A percentile compares a stretch with the other conserved stretches of the same genome.
phyloP scores from a whole-genome alignment of 2,888 invertebrate species.

The Ochlodes sylvanus region DNA sequence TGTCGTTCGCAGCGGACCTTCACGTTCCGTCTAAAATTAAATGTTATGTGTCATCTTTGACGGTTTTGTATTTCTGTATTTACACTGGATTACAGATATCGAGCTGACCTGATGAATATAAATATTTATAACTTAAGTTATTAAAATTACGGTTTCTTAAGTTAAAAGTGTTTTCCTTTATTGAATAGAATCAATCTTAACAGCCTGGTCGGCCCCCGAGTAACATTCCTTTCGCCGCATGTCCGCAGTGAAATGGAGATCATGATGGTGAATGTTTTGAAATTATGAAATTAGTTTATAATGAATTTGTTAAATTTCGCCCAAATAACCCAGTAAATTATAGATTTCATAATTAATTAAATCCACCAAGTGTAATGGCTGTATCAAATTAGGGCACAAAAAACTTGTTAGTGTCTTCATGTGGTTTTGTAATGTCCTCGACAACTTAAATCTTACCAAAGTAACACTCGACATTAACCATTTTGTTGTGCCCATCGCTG shows the following conservation, averaged over 20 bases:
- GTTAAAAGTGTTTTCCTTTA: constrained; percentile 86
- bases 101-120: constrained; percentile 87
- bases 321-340: constrained; percentile 67
- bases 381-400: constrained; percentile 81
- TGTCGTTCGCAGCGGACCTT: constrained; percentile 85
- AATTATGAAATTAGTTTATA: constrained; percentile 67
- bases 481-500: constrained; percentile 80
- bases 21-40: constrained; percentile 85
- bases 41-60: constrained; percentile 86
- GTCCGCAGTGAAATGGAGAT: constrained; percentile 82
- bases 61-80: constrained; percentile 86
- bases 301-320: constrained; percentile 58
- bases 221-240: constrained; percentile 83
- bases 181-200: constrained; percentile 60
- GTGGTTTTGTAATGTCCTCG: constrained; percentile 77
- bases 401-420: constrained; percentile 81
- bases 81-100: constrained; percentile 86
- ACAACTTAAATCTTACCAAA: constrained; percentile 73
- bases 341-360: constrained; percentile 62
- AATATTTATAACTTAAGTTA: constrained; percentile 87
- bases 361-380: constrained; percentile 76
- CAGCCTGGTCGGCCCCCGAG: constrained; percentile 80
- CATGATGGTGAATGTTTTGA: constrained; percentile 77
- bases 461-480: constrained; percentile 79
- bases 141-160: constrained; percentile 86